Percentiles rank a stretch among this genome's conserved stretches.
Evolutionary conservation across 2,113 vertebrate genomes (phyloP).

Genomic region (Martes martes): DNA sequence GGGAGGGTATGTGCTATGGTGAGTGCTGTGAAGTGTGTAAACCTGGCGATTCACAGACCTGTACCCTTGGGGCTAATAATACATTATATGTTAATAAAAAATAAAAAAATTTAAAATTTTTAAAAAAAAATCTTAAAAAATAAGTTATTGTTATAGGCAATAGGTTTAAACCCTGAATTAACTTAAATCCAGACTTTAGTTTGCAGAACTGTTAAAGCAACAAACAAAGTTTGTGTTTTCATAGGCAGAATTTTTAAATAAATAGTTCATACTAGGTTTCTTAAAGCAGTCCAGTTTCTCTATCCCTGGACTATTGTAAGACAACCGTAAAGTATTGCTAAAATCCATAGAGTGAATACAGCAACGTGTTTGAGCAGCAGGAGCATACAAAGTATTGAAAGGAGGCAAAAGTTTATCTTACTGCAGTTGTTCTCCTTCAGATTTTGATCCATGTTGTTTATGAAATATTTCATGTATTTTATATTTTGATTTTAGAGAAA

Average conservation of each 20-base stretch:
- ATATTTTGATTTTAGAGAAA: slow-evolving; percentile 49
- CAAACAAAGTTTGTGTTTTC: slow-evolving; percentile 52
- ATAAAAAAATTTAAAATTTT: too few relatives aligned
- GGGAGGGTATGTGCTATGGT: too few relatives aligned
- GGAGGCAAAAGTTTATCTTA: slow-evolving; percentile 42
- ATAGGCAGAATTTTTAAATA: slow-evolving; percentile 51
- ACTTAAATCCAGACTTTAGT: slow-evolving; percentile 59
- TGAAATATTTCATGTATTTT: slow-evolving; percentile 28
- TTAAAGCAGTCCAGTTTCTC: slow-evolving; percentile 60
- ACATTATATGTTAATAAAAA: too few relatives aligned
- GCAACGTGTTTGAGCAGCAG: slow-evolving; percentile 28
- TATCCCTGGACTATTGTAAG: slow-evolving; percentile 59
- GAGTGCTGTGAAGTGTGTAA: too few relatives aligned
- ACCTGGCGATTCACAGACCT: too few relatives aligned
- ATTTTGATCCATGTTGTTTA: slow-evolving; percentile 42
- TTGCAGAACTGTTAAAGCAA: slow-evolving; percentile 9
- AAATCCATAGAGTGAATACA: slow-evolving; percentile 50
- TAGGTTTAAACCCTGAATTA: slow-evolving; percentile 38
- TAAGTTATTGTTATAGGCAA: slow-evolving; percentile 42
- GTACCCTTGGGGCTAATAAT: too few relatives aligned
- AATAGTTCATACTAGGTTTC: slow-evolving; percentile 65
- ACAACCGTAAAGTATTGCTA: slow-evolving; percentile 65
- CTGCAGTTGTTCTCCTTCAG: background rate
- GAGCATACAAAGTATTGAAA: slow-evolving; percentile 54
- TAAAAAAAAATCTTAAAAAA: background rate